These are phyloP conservation scores for Odontocolon sp. DNA, from an alignment of 2,888 invertebrate species.

Conservation along the genomic window DNA sequence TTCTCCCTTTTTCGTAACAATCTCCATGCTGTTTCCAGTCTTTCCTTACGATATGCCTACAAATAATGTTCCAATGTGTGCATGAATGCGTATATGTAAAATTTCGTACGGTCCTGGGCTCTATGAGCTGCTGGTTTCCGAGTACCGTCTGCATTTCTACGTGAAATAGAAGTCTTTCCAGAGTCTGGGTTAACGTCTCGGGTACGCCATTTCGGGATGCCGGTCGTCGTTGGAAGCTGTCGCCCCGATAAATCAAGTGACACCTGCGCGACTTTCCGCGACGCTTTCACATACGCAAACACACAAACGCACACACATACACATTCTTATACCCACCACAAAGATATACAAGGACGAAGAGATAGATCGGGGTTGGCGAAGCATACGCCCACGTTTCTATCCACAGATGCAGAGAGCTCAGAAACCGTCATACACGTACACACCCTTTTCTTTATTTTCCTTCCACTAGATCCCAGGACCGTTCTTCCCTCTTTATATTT, in stretches of 20 bases:
- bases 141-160: slow-evolving; percentile 49
- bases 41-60: too few species aligned
- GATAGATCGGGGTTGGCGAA: slow-evolving; percentile 22
- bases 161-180: slow-evolving; percentile 50
- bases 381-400: slow-evolving; percentile 46
- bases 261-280: slow-evolving; percentile 75
- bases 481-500: slow-evolving; percentile 36
- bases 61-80: too few species aligned
- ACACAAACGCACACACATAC: background rate
- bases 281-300: slow-evolving; percentile 47
- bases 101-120: background rate
- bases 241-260: slow-evolving; percentile 77
- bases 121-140: slow-evolving; percentile 8
- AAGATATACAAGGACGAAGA: slow-evolving; percentile 33
- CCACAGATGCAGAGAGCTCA: slow-evolving; percentile 36
- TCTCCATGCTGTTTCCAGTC: too few species aligned
- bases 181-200: slow-evolving; percentile 59
- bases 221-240: slow-evolving; percentile 75
- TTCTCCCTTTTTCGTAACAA: too few species aligned
- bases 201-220: slow-evolving; percentile 70
- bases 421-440: slow-evolving; percentile 56
- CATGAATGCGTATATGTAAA: background rate
- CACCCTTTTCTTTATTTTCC: slow-evolving; percentile 12
- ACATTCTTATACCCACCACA: slow-evolving; percentile 1
- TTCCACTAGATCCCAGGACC: slow-evolving; percentile 4